A percentile compares a stretch with the other conserved stretches of the same genome.
Evolutionary conservation across 2,888 invertebrate species (phyloP).

Genomic region (Parasteatoda lunata): DNA sequence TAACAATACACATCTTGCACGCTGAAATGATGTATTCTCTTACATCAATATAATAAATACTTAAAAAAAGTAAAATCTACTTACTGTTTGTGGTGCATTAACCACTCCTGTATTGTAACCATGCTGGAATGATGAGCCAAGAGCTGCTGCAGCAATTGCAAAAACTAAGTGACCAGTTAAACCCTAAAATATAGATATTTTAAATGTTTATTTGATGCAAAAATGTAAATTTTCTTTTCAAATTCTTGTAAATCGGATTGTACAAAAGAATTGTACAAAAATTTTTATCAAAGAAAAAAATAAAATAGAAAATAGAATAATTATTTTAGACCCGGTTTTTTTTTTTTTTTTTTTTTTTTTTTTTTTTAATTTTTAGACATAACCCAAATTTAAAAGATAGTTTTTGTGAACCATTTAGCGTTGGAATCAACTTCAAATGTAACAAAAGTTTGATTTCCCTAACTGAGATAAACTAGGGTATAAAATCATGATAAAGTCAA

Average conservation of each 20-base stretch:
- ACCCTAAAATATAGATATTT: constrained; percentile 77
- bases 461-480: no score
- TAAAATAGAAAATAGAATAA: background rate
- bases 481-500: no score
- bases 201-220: background rate
- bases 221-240: background rate
- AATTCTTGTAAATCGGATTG: background rate
- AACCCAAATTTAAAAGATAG: no score
- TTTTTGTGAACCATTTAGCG: no score
- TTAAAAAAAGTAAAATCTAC: constrained; percentile 69
- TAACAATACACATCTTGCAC: no score
- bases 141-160: constrained; percentile 86
- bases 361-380: no score
- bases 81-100: constrained; percentile 87
- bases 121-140: constrained; percentile 94
- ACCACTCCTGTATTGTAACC: constrained; percentile 95
- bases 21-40: no score
- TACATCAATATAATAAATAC: no score
- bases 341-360: no score
- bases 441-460: no score
- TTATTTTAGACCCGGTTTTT: no score
- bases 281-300: background rate
- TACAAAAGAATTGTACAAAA: background rate
- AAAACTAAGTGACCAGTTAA: constrained; percentile 84
- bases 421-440: no score